Percentiles rank a stretch among this genome's conserved stretches.
Evolutionary conservation across 2,888 invertebrate genomes (phyloP).

Genomic region (Isoperla grammatica): DNA sequence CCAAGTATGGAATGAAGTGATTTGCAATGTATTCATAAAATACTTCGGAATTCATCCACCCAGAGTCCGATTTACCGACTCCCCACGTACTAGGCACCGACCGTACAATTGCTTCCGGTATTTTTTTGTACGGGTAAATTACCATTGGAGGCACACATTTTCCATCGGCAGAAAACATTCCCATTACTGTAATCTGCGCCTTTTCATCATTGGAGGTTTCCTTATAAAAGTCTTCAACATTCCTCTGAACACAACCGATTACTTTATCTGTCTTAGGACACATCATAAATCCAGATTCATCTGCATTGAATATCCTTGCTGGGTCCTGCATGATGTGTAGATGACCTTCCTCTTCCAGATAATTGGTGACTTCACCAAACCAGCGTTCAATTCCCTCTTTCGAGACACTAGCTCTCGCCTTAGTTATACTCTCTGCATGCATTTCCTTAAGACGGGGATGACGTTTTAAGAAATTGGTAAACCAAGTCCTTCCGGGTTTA

Average conservation of each 20-base stretch:
- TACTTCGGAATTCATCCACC: slow-evolving; percentile 35
- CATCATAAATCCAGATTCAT: slow-evolving; percentile 39
- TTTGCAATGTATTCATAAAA: slow-evolving; percentile 36
- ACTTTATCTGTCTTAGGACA: slow-evolving; percentile 38
- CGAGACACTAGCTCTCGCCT: neutral
- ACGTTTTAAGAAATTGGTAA: slow-evolving; percentile 35
- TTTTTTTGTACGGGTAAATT: too few relatives aligned
- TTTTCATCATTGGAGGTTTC: slow-evolving; percentile 27
- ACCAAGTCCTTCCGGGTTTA: slow-evolving; percentile 37
- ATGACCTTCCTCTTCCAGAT: slow-evolving; percentile 5
- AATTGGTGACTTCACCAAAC: slow-evolving; percentile 8
- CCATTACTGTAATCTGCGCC: slow-evolving; percentile 5
- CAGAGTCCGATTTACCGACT: slow-evolving; percentile 34
- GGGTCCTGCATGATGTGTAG: slow-evolving; percentile 32
- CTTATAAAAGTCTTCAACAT: slow-evolving; percentile 29
- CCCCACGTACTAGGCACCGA: slow-evolving; percentile 27
- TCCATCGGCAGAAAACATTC: slow-evolving; percentile 36
- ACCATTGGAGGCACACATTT: too few relatives aligned
- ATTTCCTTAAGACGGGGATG: slow-evolving; percentile 29
- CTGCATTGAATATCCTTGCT: slow-evolving; percentile 31
- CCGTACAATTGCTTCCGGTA: too few relatives aligned
- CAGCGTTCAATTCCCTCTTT: slow-evolving; percentile 3
- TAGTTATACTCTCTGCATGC: too few relatives aligned
- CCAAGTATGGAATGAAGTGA: slow-evolving; percentile 30
- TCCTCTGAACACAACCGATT: slow-evolving; percentile 35